phyloP scores from a whole-genome alignment of 2,888 invertebrate genomes.

The Acleris cristana region DNA sequence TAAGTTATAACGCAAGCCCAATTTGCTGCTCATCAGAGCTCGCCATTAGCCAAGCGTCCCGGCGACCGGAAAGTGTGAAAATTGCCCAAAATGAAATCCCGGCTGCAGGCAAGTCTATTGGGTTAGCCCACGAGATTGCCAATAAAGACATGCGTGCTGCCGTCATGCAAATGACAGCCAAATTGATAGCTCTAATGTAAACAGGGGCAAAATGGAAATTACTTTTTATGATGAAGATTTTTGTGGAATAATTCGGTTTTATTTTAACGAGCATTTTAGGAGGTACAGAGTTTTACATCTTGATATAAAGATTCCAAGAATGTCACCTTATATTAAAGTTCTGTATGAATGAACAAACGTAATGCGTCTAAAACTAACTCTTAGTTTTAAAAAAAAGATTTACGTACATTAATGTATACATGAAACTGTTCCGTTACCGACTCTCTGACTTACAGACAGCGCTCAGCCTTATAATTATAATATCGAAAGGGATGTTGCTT shows the following conservation, averaged over 20 bases:
- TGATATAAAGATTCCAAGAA: too few species aligned
- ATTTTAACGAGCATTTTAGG: not conserved
- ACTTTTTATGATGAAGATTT: constrained; percentile 6
- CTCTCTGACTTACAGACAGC: too few species aligned
- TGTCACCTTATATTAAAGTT: too few species aligned
- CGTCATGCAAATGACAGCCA: constrained; percentile 59
- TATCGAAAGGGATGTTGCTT: too few species aligned
- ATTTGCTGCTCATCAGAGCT: constrained; percentile 33
- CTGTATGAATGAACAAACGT: too few species aligned
- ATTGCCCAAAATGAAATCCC: constrained; percentile 74
- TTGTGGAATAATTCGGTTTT: not conserved
- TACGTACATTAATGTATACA: too few species aligned
- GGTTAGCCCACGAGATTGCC: constrained; percentile 81
- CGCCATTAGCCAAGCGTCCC: constrained; percentile 25
- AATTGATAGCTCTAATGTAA: constrained; percentile 58
- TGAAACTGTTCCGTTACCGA: too few species aligned
- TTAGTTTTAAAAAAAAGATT: too few species aligned
- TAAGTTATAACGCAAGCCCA: constrained; percentile 20
- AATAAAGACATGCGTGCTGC: constrained; percentile 57
- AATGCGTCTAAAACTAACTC: too few species aligned
- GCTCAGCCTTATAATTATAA: too few species aligned
- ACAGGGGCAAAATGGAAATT: constrained; percentile 26
- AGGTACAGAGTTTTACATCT: too few species aligned
- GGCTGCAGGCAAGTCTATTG: constrained; percentile 66
- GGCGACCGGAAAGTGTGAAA: constrained; percentile 39